phyloP scores from a whole-genome alignment of 2,797 vertebrate species.

The Eospalax fontanierii region DNA sequence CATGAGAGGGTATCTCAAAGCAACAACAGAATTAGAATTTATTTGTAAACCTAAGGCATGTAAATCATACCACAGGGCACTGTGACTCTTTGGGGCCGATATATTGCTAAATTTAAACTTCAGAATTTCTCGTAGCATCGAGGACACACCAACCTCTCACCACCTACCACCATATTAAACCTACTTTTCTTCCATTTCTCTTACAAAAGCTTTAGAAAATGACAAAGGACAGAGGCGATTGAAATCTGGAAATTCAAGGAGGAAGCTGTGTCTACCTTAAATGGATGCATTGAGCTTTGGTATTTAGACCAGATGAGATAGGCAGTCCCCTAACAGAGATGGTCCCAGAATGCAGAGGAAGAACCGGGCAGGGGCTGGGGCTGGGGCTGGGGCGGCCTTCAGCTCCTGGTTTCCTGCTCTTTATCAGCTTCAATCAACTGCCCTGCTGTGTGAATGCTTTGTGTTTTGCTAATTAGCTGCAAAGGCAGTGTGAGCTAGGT shows the following conservation, averaged over 20 bases:
- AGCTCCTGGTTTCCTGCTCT: constrained; percentile 71
- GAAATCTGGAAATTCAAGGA: constrained; percentile 83
- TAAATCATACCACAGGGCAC: not conserved
- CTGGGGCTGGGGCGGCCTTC: constrained; percentile 35
- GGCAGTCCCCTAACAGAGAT: not conserved
- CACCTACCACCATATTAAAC: not conserved
- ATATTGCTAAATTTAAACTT: constrained; percentile 34
- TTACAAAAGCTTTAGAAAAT: constrained; percentile 75
- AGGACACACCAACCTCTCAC: not conserved
- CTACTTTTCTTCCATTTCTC: constrained; percentile 60
- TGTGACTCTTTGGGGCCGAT: not conserved
- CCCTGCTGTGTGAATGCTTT: not conserved
- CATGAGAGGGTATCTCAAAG: too few species aligned
- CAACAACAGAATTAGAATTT: too few species aligned
- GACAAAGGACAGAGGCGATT: constrained; percentile 76
- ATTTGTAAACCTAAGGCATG: not conserved
- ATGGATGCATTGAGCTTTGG: constrained; percentile 80
- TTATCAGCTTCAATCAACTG: constrained; percentile 60
- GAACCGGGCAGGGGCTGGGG: constrained; percentile 42
- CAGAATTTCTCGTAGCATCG: not conserved
- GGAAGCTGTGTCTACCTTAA: constrained; percentile 75
- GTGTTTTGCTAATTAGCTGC: constrained; percentile 40
- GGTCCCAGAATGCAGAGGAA: constrained; percentile 10
- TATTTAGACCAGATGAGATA: constrained; percentile 85
- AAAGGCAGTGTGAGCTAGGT: constrained; percentile 5